phyloP scores from a whole-genome alignment of 1,140 invertebrate genomes.

The Dendrolimus punctatus region DNA sequence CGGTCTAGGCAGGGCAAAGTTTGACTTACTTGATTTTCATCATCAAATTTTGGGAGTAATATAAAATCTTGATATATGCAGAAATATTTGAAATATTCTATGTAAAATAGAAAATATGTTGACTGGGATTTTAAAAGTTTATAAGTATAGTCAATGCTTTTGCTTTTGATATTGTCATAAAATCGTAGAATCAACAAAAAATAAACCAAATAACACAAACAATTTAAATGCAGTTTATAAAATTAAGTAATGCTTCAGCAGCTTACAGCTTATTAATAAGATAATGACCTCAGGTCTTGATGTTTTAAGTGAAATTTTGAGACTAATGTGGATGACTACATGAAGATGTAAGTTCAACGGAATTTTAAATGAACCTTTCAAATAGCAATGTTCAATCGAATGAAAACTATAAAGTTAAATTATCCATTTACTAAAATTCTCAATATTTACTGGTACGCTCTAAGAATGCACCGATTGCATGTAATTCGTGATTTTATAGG shows the following conservation, averaged over 20 bases:
- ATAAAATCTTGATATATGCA: too few relatives aligned
- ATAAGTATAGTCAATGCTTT: too few relatives aligned
- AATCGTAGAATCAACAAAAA: constrained; percentile 8
- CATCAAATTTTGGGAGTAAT: too few relatives aligned
- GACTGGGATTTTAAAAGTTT: too few relatives aligned
- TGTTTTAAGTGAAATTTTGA: constrained; percentile 5
- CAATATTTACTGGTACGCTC: constrained; percentile 27
- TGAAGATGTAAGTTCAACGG: too few relatives aligned
- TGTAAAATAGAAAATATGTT: too few relatives aligned
- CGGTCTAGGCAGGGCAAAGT: too few relatives aligned
- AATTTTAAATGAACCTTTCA: neutral
- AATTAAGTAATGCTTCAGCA: constrained; percentile 46
- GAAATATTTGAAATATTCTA: too few relatives aligned
- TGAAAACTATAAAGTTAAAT: constrained; percentile 1
- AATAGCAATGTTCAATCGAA: constrained; percentile 7
- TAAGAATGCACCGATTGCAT: constrained; percentile 34
- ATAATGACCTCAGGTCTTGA: constrained; percentile 12
- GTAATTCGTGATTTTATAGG: constrained; percentile 22
- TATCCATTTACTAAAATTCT: constrained; percentile 1
- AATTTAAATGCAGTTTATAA: constrained; percentile 40
- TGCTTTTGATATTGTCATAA: too few relatives aligned
- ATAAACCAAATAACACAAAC: constrained; percentile 36
- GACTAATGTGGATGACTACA: neutral
- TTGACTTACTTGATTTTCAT: too few relatives aligned
- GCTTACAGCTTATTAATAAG: constrained; percentile 38